Base-by-base conservation (phyloP, 2,797 vertebrate species). In the Avahi laniger region DNA sequence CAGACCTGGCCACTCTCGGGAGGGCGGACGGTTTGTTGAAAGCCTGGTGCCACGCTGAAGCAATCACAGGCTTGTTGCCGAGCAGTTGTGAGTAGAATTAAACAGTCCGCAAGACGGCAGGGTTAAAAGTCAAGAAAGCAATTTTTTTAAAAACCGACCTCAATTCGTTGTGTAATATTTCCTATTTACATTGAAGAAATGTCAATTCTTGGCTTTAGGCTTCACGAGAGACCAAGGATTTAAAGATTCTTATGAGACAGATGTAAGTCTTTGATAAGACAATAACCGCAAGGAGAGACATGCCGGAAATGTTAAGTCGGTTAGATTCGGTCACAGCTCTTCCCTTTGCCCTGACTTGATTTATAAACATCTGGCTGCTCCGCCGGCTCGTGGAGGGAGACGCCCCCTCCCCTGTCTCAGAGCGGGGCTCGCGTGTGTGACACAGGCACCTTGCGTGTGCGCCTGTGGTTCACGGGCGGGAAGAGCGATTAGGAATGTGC, bases 151-250 rank as follows among this genome's bases (percentile, higher is more conserved):
- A 96, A 82, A 35, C n/a, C 0, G 2, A 85, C 86, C 43, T 93
- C 91, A 75, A 89, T 72, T 96, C 85, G 52, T 95, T 96, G 82
- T 94, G 79, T 87, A 95, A 80, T 95, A 91, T 95, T 97, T 97
- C 86, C 97, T 97, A 91, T 97, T 97, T 97, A 96, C 92, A 95
- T 91, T 95, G 96, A 97, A 91, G 95, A 97, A 96, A 95, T 97
- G 95, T 95, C 96, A 94, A 41, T 94, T 93, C 91, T 84, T 95
- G 95, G 91, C 82, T 97, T 86, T 78, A 78, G 90, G 46, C 94
- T 90, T 86, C 95, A 48, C 88, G 59, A 91, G 97, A 96, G 97
- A 96, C 88, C 63, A 87, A 85, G 88, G 95, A 96, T 95, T 96
- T 96, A 95, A 95, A 95, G 92, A 81, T 88, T 89, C 95, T 97